Evolutionary conservation across 2,113 vertebrate species (phyloP).

Genomic region (Dendropsophus ebraccatus): DNA sequence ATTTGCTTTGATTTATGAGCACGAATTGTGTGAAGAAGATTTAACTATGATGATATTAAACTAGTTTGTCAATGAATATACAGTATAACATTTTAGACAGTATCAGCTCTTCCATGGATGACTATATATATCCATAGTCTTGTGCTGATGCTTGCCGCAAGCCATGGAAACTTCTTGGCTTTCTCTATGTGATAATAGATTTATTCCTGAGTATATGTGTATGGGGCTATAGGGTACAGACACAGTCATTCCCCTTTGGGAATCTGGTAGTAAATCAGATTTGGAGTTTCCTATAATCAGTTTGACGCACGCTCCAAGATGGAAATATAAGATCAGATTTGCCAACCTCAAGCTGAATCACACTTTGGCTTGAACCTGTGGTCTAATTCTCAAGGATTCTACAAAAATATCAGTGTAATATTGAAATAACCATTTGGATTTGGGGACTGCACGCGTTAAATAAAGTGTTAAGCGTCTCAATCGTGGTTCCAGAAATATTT

Average conservation of each 20-base stretch:
- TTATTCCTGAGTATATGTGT: conserved; percentile 3
- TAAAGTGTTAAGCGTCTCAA: neutral
- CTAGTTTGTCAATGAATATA: neutral
- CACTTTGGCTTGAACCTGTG: neutral
- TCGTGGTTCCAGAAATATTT: neutral
- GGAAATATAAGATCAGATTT: conserved; percentile 18
- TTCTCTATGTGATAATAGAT: neutral
- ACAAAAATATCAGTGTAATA: conserved; percentile 3
- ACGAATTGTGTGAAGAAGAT: too few species aligned
- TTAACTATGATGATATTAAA: too few species aligned
- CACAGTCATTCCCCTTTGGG: neutral
- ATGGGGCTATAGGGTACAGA: neutral
- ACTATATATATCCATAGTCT: neutral
- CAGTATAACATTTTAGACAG: neutral
- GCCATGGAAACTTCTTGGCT: conserved; percentile 20
- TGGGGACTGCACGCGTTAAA: neutral
- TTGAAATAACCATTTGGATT: conserved; percentile 3
- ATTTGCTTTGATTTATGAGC: too few species aligned
- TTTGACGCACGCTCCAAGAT: neutral
- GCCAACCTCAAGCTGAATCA: conserved; percentile 33
- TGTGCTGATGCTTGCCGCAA: conserved; percentile 1
- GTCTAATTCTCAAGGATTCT: conserved; percentile 1
- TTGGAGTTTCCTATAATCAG: conserved; percentile 20
- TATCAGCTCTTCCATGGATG: neutral
- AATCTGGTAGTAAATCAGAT: conserved; percentile 22